These are phyloP conservation scores for Bombus affinis DNA, from an alignment of 1,140 invertebrate species.

Conservation along the genomic window DNA sequence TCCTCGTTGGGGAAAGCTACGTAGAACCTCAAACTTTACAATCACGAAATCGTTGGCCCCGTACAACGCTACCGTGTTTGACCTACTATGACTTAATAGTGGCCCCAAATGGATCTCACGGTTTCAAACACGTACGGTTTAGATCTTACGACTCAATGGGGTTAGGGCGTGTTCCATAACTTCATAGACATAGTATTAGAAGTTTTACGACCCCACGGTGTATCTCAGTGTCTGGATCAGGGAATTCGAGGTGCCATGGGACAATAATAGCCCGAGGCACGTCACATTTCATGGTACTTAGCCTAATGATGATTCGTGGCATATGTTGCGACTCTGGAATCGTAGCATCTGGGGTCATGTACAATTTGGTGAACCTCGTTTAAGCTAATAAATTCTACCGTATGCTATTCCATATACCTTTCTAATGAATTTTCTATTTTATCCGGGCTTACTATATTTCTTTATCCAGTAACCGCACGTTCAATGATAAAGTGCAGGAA, in stretches of 20 bases:
- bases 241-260: not conserved
- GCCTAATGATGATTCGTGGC: constrained; percentile 1
- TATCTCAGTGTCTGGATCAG: not conserved
- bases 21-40: not conserved
- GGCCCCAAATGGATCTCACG: no score
- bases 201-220: not conserved
- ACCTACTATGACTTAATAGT: no score
- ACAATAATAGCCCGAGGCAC: not conserved
- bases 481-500: no score
- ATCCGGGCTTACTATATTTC: no score
- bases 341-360: not conserved
- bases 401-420: not conserved
- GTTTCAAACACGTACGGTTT: not conserved
- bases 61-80: no score
- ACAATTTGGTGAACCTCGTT: not conserved
- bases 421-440: no score
- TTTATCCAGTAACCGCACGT: no score
- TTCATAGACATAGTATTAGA: not conserved
- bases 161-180: not conserved
- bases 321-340: not conserved
- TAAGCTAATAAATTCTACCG: not conserved
- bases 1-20: not conserved
- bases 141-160: not conserved
- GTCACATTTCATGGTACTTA: not conserved
- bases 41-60: no score